Evolutionary conservation across 1,140 invertebrate species (phyloP).

Genomic region (Mactra quadrangularis): DNA sequence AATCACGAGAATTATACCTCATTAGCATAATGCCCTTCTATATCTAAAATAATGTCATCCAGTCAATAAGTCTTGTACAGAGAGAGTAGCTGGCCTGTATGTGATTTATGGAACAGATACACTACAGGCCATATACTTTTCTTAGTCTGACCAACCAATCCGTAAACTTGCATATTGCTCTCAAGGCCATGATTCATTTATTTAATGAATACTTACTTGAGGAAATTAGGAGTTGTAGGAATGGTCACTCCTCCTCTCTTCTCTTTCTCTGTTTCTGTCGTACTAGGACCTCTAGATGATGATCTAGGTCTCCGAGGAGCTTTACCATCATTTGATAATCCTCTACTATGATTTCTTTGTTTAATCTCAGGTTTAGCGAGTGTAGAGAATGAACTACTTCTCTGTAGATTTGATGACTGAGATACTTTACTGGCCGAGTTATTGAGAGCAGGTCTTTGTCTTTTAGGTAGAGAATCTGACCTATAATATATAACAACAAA

Average conservation of each 20-base stretch:
- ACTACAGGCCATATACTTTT: neutral
- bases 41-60: too few relatives aligned
- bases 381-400: slow-evolving; percentile 41
- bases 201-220: slow-evolving; percentile 74
- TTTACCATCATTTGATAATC: slow-evolving; percentile 32
- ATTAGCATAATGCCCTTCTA: too few relatives aligned
- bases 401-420: neutral
- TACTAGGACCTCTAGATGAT: slow-evolving; percentile 6
- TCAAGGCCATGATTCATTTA: too few relatives aligned
- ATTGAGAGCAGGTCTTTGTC: neutral
- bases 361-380: neutral
- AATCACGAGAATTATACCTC: too few relatives aligned
- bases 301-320: slow-evolving; percentile 18
- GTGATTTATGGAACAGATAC: too few relatives aligned
- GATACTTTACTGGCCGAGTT: neutral
- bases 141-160: too few relatives aligned
- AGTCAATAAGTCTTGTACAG: too few relatives aligned
- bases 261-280: slow-evolving; percentile 34
- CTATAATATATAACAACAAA: slow-evolving; percentile 4
- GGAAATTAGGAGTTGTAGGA: slow-evolving; percentile 70
- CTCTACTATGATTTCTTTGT: slow-evolving; percentile 21
- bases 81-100: too few relatives aligned
- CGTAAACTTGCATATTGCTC: too few relatives aligned
- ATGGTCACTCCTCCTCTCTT: slow-evolving; percentile 63
- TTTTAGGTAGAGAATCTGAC: slow-evolving; percentile 48